phyloP scores from a whole-genome alignment of 2,113 vertebrate species.

The Esox niger region DNA sequence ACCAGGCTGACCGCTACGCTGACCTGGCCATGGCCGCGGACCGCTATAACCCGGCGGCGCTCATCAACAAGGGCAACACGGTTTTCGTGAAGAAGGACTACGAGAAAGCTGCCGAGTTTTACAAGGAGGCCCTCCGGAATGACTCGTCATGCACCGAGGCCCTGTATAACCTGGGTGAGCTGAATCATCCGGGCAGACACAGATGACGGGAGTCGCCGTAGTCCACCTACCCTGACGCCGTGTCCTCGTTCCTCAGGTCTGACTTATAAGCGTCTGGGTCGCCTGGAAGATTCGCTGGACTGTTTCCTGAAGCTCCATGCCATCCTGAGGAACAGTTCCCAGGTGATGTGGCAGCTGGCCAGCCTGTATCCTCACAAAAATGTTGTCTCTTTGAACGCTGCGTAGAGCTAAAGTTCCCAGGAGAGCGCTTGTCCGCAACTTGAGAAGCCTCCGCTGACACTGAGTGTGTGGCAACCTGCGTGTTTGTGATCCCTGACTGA shows the following conservation, averaged over 20 bases:
- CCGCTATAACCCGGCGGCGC: constrained; percentile 91
- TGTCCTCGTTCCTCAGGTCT: constrained; percentile 73
- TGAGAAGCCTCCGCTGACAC: no score
- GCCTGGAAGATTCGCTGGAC: constrained; percentile 87
- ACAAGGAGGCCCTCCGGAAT: constrained; percentile 92
- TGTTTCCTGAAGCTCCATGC: constrained; percentile 94
- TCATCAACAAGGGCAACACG: constrained; percentile 95
- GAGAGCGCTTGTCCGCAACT: no score
- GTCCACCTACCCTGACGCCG: neutral
- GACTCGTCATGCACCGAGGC: constrained; percentile 96
- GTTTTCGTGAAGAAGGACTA: constrained; percentile 85
- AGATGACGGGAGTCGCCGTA: no score
- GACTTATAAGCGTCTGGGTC: constrained; percentile 84
- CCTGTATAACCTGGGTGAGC: constrained; percentile 92
- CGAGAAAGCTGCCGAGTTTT: constrained; percentile 94
- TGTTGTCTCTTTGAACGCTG: no score
- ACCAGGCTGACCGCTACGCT: constrained; percentile 88
- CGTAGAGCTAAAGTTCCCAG: no score
- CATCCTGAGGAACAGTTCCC: constrained; percentile 86
- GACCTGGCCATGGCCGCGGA: constrained; percentile 92
- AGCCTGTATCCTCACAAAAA: constrained; percentile 82
- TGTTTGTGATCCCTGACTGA: constrained; percentile 69
- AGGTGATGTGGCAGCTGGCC: constrained; percentile 92
- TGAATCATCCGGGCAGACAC: no score
- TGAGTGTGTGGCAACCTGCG: no score